Evolutionary conservation across 1,140 invertebrate genomes (phyloP).

Genomic region (Zaprionus capensis): DNA sequence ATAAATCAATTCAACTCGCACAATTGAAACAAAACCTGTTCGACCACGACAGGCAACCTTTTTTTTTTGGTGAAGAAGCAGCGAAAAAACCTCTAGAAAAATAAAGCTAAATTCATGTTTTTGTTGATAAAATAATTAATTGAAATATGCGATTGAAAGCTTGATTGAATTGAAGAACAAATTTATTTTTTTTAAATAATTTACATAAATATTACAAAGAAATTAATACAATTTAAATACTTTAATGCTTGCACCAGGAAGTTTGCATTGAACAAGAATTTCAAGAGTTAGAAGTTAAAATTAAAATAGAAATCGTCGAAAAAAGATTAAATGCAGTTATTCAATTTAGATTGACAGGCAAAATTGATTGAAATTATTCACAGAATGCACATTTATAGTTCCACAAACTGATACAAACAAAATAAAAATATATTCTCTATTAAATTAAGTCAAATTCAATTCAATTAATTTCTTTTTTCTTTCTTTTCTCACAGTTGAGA

Average conservation of each 20-base stretch:
- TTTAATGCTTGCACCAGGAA: no score
- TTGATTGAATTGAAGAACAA: neutral
- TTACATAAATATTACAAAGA: neutral
- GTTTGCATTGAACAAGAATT: neutral
- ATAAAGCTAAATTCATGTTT: neutral
- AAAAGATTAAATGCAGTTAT: neutral
- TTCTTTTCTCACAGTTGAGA: no score
- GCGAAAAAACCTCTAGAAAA: neutral
- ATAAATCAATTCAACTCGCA: slow-evolving; percentile 42
- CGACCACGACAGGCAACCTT: neutral
- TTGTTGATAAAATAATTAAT: neutral
- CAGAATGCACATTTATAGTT: no score
- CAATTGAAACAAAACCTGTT: slow-evolving; percentile 18
- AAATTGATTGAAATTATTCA: neutral
- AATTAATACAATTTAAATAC: neutral
- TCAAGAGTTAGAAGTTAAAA: neutral
- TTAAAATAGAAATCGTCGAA: neutral
- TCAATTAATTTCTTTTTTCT: no score
- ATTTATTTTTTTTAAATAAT: neutral
- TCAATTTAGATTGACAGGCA: neutral
- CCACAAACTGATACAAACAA: no score
- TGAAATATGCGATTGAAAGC: neutral
- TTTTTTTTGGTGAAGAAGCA: neutral
- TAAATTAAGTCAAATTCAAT: no score
- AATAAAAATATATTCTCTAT: no score